Percentiles rank a stretch among this genome's conserved stretches.
Conservation (phyloP, 2,888 invertebrate species). For the Macrostomum cliftonense region DNA sequence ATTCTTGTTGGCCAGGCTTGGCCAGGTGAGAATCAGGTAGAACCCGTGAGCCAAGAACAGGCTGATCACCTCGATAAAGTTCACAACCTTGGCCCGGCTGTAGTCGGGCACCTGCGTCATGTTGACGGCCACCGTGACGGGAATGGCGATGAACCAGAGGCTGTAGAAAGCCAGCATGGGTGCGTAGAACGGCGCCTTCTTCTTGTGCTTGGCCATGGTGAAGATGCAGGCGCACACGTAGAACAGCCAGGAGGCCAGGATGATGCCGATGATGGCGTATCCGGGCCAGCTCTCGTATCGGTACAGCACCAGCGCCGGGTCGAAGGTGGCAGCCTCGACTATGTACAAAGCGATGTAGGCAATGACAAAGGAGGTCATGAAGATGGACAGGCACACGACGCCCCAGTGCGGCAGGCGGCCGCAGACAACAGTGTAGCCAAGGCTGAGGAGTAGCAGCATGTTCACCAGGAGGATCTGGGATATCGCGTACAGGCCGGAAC, state of each 20-base stretch:
- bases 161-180: conserved; percentile 63
- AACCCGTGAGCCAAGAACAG: conserved; percentile 47
- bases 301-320: conserved; percentile 72
- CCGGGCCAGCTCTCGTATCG: conserved; percentile 76
- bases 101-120: background rate
- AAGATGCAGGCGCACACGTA: background rate
- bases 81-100: conserved; percentile 49
- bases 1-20: conserved; percentile 64
- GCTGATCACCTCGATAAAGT: conserved; percentile 47
- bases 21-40: conserved; percentile 56
- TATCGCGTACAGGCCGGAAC: background rate
- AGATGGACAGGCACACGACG: background rate
- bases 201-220: conserved; percentile 46
- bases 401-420: background rate
- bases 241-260: background rate
- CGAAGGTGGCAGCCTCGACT: conserved; percentile 42
- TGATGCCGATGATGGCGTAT: conserved; percentile 49
- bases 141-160: conserved; percentile 45
- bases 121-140: conserved; percentile 3
- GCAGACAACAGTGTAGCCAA: background rate
- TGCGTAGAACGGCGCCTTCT: conserved; percentile 62
- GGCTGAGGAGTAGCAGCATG: background rate
- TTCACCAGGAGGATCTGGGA: background rate
- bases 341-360: background rate
- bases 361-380: background rate